Conservation (phyloP, 2,113 vertebrate genomes). For the Parotia lawesii region DNA sequence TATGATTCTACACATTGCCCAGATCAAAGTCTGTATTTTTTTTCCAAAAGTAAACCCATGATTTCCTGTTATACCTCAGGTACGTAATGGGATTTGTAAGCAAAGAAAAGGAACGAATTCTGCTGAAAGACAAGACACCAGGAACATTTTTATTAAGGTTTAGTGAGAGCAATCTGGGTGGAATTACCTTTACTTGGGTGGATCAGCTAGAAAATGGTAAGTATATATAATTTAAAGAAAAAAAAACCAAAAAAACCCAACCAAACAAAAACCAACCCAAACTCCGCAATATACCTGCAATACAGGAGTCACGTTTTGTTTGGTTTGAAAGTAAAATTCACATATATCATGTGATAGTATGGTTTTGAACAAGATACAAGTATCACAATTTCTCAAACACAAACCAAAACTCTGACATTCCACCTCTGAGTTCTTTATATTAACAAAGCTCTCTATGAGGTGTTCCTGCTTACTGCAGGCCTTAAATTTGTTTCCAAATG, state of each 20-base stretch:
- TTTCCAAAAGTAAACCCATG: background rate
- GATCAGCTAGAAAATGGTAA: slow-evolving; percentile 86
- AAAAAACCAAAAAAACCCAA: background rate
- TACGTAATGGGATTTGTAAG: slow-evolving; percentile 97
- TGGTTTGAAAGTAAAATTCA: background rate
- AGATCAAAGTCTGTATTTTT: background rate
- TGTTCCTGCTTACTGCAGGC: background rate
- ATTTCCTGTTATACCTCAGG: slow-evolving; percentile 64
- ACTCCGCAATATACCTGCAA: background rate
- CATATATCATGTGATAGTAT: background rate
- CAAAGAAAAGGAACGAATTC: slow-evolving; percentile 88
- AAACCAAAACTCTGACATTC: background rate
- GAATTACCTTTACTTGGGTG: slow-evolving; percentile 98
- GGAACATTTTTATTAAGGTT: slow-evolving; percentile 94
- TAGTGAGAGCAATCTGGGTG: slow-evolving; percentile 95
- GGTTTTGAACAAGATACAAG: background rate
- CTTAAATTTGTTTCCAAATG: background rate
- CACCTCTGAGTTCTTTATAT: background rate
- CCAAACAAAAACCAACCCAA: background rate
- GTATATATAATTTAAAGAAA: background rate
- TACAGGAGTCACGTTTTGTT: background rate
- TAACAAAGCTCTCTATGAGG: background rate
- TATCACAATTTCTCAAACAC: background rate
- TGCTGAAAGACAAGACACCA: slow-evolving; percentile 88
- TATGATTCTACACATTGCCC: background rate